Base-by-base conservation (phyloP, 2,797 vertebrate species). In the Betta splendens region DNA sequence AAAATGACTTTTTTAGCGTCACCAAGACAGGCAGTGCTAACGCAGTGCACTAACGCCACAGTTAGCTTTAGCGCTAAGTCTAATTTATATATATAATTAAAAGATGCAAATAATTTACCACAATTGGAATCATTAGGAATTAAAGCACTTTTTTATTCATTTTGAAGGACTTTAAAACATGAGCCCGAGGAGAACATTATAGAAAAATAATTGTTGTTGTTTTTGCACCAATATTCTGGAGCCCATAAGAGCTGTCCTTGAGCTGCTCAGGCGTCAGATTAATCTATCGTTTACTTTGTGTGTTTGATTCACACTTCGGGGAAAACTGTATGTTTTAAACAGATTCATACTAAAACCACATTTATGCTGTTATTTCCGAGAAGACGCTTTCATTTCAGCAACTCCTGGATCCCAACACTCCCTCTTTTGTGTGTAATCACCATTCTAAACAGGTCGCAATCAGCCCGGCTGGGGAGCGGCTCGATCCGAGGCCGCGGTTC, bases 391-490 rank as follows among this genome's bases (percentile, higher is more conserved):
- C 37, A 56, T 35, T 45, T 9, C 17, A 23, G 28, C 20, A 28
- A 44, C 22, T 50, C 28, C 38, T 62, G 57, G 59, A 61, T 49
- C 40, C 28, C 20, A 55, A 22, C 36, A 6, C 46, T 45, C 55
- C 31, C 38, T 33, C 37, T 57, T 43, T 68, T 66, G 59, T 49
- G 5, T 62, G 52, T 61, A 87, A 80, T 83, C 75, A 72, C 64
- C 64, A 54, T 66, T 58, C 48, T 75, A 77, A 81, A 69, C 67
- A 69, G 71, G 46, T 37, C 62, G 73, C 76, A 84, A 84, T 85
- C 85, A 85, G 75, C n/a, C 43, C 3, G 36, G 54, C 44, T 16
- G 43, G 20, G 39, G 32, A 64, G 59, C 51, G 39, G 61, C 75
- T 64, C 29, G 50, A 60, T 77, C 36, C 39, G 46, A 67, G 62